Evolutionary conservation across 2,113 vertebrate species (phyloP).

Genomic region (Prietella phreatophila): DNA sequence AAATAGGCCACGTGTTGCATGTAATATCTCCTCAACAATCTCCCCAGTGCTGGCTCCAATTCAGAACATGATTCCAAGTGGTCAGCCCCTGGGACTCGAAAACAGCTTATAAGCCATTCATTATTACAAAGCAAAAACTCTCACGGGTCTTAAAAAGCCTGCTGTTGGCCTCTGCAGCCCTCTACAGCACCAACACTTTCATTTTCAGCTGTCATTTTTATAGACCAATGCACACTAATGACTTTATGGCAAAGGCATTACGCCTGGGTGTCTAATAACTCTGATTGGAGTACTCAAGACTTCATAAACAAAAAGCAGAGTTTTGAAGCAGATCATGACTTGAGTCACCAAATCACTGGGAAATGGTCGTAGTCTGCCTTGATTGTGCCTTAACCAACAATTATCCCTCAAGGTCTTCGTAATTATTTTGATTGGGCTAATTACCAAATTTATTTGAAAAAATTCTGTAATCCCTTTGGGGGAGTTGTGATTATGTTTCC

Average conservation of each 20-base stretch:
- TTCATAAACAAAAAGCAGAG: background rate
- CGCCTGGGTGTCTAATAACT: conserved; percentile 8
- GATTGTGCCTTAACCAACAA: background rate
- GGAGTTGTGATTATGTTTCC: background rate
- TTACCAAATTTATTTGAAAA: background rate
- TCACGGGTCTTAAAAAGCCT: conserved; percentile 2
- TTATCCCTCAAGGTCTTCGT: background rate
- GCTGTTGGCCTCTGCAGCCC: background rate
- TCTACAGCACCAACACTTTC: background rate
- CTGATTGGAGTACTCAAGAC: conserved; percentile 1
- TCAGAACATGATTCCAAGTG: background rate
- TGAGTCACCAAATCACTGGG: background rate
- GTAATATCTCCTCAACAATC: background rate
- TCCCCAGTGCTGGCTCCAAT: background rate
- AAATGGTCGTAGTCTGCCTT: background rate
- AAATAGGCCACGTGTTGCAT: background rate
- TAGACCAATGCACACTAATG: conserved; percentile 7
- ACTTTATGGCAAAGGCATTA: background rate
- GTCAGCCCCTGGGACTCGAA: background rate
- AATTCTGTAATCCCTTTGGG: background rate
- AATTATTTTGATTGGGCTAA: background rate
- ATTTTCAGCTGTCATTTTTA: conserved; percentile 17
- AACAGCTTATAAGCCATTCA: conserved; percentile 17
- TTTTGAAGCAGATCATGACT: background rate
- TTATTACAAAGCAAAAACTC: conserved; percentile 21